Evolutionary conservation across 2,797 vertebrate genomes (phyloP).

Genomic region (Hydrocynus forskahlii): DNA sequence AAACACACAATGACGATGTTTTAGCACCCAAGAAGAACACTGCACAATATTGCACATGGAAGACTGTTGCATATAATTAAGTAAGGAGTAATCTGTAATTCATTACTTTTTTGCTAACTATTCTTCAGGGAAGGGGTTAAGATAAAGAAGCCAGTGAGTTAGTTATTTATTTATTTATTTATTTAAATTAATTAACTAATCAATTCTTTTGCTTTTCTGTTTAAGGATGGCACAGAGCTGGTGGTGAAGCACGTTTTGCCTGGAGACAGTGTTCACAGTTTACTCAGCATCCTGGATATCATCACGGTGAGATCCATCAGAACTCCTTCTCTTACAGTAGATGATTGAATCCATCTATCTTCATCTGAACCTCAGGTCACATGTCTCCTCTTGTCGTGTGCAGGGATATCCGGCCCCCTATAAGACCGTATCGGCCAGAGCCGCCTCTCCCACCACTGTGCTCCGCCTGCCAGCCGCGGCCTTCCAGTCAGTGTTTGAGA

Average conservation of each 20-base stretch:
- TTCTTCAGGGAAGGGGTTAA: too few species aligned
- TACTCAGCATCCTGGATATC: constrained; percentile 92
- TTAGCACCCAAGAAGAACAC: too few species aligned
- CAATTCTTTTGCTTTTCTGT: constrained; percentile 15
- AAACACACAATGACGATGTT: too few species aligned
- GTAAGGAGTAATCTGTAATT: too few species aligned
- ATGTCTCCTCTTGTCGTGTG: not conserved
- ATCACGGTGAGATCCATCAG: constrained; percentile 84
- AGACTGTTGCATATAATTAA: too few species aligned
- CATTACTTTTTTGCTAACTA: too few species aligned
- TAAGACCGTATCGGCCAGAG: constrained; percentile 90
- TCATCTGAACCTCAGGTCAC: not conserved
- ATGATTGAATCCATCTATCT: not conserved
- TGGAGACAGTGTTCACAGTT: constrained; percentile 94
- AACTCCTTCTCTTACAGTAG: not conserved
- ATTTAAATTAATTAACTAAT: too few species aligned
- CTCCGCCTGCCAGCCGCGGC: constrained; percentile 88
- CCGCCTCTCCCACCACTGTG: constrained; percentile 82
- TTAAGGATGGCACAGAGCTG: constrained; percentile 88
- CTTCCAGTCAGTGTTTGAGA: constrained; percentile 90
- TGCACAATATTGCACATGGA: too few species aligned
- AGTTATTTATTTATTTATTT: not conserved
- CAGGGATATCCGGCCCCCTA: constrained; percentile 91
- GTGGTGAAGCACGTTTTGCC: constrained; percentile 91
- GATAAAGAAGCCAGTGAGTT: too few species aligned